These are phyloP conservation scores for Cantharis flavilabris DNA, from an alignment of 2,888 invertebrate species.

Conservation along the genomic window DNA sequence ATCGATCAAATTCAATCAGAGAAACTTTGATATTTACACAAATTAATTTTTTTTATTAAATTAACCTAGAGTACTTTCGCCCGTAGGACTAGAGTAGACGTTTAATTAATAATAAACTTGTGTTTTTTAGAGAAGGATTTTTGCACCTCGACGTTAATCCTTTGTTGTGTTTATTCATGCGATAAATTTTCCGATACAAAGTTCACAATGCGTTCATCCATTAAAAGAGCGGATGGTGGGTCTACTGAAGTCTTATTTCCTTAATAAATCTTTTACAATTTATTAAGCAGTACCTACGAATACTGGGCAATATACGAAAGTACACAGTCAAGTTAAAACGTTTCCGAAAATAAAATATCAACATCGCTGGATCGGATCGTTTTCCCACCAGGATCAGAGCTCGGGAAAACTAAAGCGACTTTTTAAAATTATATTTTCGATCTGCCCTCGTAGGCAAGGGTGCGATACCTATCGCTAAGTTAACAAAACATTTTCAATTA, in stretches of 20 bases:
- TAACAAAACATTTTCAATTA: not conserved
- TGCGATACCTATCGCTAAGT: not conserved
- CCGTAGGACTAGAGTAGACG: not conserved
- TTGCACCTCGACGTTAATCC: not conserved
- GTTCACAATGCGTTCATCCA: constrained; percentile 18
- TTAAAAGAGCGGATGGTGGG: constrained; percentile 12
- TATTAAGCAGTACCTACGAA: constrained; percentile 7
- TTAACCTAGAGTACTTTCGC: not conserved
- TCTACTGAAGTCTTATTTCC: constrained; percentile 19
- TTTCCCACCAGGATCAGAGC: not conserved
- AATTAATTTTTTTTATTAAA: not conserved
- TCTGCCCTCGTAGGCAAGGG: not conserved
- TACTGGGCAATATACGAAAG: not conserved
- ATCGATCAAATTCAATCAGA: not conserved
- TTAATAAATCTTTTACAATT: constrained; percentile 23
- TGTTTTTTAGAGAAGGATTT: constrained; percentile 5
- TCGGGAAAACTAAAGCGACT: not conserved
- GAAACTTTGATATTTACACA: not conserved
- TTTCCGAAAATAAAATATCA: not conserved
- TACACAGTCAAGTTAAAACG: not conserved
- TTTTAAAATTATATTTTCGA: not conserved
- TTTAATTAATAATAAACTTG: constrained; percentile 12
- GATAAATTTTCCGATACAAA: constrained; percentile 23
- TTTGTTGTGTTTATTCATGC: constrained; percentile 16
- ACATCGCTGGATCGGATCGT: not conserved